phyloP scores from a whole-genome alignment of 2,888 invertebrate species.

The Invenusta paracnida region DNA sequence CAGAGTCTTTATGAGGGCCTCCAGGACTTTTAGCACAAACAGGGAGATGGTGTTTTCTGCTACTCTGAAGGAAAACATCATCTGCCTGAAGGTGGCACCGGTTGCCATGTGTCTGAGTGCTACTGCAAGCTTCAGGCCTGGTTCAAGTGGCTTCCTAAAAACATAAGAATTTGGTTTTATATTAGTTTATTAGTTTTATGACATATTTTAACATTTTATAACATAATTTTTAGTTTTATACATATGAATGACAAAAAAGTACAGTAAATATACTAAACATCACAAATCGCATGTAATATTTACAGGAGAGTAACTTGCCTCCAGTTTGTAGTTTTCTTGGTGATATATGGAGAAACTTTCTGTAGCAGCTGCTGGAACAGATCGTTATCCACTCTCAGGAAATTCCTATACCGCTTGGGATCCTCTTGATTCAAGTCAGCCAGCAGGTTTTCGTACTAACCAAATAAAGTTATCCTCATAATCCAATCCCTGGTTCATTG shows the following conservation, averaged over 20 bases:
- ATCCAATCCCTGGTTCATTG: not conserved
- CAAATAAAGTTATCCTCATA: not conserved
- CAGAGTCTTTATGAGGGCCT: not conserved
- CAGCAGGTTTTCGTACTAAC: not conserved
- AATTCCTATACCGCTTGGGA: not conserved
- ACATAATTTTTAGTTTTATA: not conserved
- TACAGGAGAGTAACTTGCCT: not conserved
- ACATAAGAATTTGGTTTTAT: not conserved
- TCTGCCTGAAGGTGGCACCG: not conserved
- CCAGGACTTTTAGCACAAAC: not conserved
- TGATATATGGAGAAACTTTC: not conserved
- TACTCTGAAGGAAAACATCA: not conserved
- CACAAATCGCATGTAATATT: not conserved
- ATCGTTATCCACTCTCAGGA: not conserved
- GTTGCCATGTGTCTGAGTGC: not conserved
- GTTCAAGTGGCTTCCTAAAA: constrained; percentile 12
- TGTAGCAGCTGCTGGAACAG: not conserved
- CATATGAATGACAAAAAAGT: not conserved
- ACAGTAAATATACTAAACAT: not conserved
- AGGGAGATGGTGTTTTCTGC: not conserved
- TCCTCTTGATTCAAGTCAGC: not conserved
- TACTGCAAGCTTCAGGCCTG: constrained; percentile 23
- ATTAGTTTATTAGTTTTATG: not conserved
- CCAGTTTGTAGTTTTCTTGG: not conserved
- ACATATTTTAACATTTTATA: not conserved